Evolutionary conservation across 1,140 invertebrate genomes (phyloP).

Genomic region (Philaenus spumarius): DNA sequence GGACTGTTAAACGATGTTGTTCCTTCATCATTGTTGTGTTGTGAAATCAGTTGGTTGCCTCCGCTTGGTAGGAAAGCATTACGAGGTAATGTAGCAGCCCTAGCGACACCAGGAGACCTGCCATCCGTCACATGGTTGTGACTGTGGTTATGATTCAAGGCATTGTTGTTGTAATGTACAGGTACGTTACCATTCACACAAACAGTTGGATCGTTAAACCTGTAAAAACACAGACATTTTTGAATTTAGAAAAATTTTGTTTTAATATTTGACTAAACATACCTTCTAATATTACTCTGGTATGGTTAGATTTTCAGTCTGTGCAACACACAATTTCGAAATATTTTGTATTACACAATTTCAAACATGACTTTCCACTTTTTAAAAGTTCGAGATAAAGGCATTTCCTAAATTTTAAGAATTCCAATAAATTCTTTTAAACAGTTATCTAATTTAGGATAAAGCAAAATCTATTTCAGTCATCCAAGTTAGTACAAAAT

Average conservation of each 20-base stretch:
- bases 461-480: no score
- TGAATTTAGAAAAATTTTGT: neutral
- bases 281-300: neutral
- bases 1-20: slow-evolving; percentile 44
- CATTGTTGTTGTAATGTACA: slow-evolving; percentile 22
- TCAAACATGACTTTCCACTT: no score
- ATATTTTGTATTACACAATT: no score
- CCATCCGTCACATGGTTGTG: slow-evolving; percentile 13
- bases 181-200: slow-evolving; percentile 19
- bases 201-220: slow-evolving; percentile 41
- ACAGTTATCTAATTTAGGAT: no score
- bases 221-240: no score
- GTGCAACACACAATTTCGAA: no score
- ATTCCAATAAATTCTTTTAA: no score
- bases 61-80: slow-evolving; percentile 54
- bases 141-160: slow-evolving; percentile 13
- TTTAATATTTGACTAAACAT: neutral
- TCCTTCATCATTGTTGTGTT: slow-evolving; percentile 35
- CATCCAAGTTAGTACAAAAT: no score
- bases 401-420: no score
- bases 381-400: no score
- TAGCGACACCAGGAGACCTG: slow-evolving; percentile 45
- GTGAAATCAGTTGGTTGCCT: slow-evolving; percentile 8
- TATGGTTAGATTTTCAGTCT: no score
- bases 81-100: slow-evolving; percentile 61